Conservation (phyloP, 2,888 invertebrate species). For the Drosophila recens region DNA sequence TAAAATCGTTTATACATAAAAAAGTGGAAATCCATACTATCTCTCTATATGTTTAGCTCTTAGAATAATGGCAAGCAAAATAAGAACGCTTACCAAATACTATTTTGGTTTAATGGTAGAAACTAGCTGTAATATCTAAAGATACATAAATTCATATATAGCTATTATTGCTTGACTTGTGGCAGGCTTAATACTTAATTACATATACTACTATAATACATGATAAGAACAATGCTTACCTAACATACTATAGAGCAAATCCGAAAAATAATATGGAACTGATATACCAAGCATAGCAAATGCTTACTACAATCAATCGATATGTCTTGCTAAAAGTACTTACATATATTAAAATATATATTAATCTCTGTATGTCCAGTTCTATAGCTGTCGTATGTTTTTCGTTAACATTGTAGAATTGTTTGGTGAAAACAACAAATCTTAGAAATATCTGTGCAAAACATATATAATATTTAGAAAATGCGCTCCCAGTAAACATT, state of each 20-base stretch:
- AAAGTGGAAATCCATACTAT: conserved; percentile 17
- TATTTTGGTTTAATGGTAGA: conserved; percentile 61
- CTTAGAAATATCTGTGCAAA: conserved; percentile 43
- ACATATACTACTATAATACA: conserved; percentile 28
- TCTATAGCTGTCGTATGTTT: conserved; percentile 67
- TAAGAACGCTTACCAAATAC: conserved; percentile 63
- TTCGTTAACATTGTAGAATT: conserved; percentile 64
- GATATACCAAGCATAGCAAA: conserved; percentile 29
- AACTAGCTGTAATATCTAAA: conserved; percentile 65
- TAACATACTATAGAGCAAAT: conserved; percentile 49
- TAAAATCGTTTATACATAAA: not conserved
- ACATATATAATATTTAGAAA: conserved; percentile 42
- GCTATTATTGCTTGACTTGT: conserved; percentile 61
- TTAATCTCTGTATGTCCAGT: conserved; percentile 57
- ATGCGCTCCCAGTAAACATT: conserved; percentile 15
- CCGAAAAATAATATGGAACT: conserved; percentile 34
- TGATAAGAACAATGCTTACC: conserved; percentile 66
- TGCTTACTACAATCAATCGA: conserved; percentile 38
- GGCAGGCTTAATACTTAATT: conserved; percentile 54
- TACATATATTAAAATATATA: conserved; percentile 12
- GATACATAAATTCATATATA: conserved; percentile 20
- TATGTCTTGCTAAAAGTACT: conserved; percentile 67
- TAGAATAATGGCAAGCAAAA: conserved; percentile 64
- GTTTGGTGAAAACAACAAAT: conserved; percentile 34
- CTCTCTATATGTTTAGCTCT: conserved; percentile 62